Percentiles rank a stretch among this genome's conserved stretches.
These are phyloP conservation scores for Dolichotis patagonum DNA, from an alignment of 2,113 vertebrate genomes.

Conservation along the genomic window DNA sequence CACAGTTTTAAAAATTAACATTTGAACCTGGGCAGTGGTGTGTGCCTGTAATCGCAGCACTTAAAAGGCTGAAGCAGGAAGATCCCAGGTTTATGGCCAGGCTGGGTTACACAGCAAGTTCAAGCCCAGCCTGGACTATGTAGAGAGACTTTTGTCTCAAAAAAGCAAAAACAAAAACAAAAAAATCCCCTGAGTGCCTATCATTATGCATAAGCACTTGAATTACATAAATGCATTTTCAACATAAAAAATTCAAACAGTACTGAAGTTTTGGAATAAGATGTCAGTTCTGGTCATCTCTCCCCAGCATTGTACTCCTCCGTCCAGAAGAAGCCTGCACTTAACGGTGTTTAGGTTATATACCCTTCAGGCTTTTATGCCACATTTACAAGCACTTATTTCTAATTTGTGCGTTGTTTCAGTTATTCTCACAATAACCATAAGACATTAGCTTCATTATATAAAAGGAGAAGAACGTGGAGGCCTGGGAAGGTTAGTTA, in stretches of 20 bases:
- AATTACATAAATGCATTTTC: background rate
- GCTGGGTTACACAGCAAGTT: background rate
- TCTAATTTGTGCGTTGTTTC: background rate
- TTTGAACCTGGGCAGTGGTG: background rate
- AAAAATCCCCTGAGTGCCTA: background rate
- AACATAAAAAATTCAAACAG: background rate
- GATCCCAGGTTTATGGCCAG: background rate
- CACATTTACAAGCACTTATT: background rate
- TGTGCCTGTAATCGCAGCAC: background rate
- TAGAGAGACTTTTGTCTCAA: background rate
- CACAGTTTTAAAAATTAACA: conserved; percentile 13
- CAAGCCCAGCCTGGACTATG: background rate
- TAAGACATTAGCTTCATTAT: background rate
- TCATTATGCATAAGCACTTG: background rate
- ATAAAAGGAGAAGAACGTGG: background rate
- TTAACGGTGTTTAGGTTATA: background rate
- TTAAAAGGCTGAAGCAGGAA: background rate
- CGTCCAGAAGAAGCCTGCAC: background rate
- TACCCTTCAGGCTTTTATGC: background rate
- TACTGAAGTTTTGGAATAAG: background rate
- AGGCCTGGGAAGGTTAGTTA: background rate
- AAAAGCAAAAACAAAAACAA: background rate
- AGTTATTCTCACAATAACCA: background rate
- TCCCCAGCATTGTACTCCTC: background rate
- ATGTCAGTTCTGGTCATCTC: background rate